These are phyloP conservation scores for Thereva nobilitata DNA, from an alignment of 2,888 invertebrate species.

Conservation along the genomic window DNA sequence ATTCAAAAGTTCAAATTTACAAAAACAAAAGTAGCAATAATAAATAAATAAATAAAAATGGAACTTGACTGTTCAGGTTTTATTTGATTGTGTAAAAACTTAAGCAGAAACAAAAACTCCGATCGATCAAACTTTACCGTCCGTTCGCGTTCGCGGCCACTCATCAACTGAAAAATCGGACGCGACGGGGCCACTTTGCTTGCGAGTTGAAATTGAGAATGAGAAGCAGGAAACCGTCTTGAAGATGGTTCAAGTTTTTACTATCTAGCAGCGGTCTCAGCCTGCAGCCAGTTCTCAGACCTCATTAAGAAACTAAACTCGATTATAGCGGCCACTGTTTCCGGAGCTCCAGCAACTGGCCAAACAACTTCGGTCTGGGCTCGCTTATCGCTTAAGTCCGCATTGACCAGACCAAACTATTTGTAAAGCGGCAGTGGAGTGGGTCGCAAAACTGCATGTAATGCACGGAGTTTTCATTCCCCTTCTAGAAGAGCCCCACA, in stretches of 20 bases:
- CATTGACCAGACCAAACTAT: slow-evolving; percentile 21
- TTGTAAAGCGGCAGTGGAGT: slow-evolving; percentile 3
- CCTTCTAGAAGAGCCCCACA: too few relatives aligned
- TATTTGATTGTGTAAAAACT: too few relatives aligned
- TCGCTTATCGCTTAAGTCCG: background rate
- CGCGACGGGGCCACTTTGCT: slow-evolving; percentile 3
- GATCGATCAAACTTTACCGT: background rate
- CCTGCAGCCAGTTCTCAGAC: slow-evolving; percentile 23
- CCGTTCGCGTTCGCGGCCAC: slow-evolving; percentile 31
- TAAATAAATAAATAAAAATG: background rate
- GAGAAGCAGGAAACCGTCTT: slow-evolving; percentile 16
- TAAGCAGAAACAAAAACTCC: too few relatives aligned
- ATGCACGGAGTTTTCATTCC: too few relatives aligned
- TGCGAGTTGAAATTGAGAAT: background rate
- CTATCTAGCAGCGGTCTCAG: background rate
- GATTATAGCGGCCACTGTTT: slow-evolving; percentile 20
- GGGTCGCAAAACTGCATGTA: slow-evolving; percentile 5
- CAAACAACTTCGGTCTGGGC: slow-evolving; percentile 30
- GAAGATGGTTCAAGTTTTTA: background rate
- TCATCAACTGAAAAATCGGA: slow-evolving; percentile 27
- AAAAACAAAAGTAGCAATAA: slow-evolving; percentile 8
- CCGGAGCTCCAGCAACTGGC: slow-evolving; percentile 33
- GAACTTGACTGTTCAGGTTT: too few relatives aligned
- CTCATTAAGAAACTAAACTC: slow-evolving; percentile 8
- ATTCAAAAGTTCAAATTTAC: slow-evolving; percentile 24